Conservation (phyloP, 2,113 vertebrate genomes). For the Chrysochloris asiatica region DNA sequence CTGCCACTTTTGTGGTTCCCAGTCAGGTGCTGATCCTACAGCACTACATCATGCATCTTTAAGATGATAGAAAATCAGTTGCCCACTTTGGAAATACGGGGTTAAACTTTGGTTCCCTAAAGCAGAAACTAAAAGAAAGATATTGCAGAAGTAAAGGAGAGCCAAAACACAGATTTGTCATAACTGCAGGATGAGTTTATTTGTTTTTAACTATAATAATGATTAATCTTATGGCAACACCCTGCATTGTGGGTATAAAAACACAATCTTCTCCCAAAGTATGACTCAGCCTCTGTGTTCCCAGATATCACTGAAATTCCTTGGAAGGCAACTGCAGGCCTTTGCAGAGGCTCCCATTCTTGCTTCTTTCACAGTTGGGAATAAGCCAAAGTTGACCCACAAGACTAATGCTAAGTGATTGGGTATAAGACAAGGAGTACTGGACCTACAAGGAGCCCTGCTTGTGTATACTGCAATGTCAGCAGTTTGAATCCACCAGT, state of each 20-base stretch:
- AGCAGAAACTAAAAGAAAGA: slow-evolving; percentile 73
- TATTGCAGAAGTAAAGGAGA: slow-evolving; percentile 60
- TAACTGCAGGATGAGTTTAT: slow-evolving; percentile 74
- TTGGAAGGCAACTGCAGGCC: slow-evolving; percentile 78
- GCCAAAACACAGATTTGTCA: slow-evolving; percentile 80
- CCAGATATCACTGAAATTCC: slow-evolving; percentile 80
- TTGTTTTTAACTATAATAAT: slow-evolving; percentile 82
- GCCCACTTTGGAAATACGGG: slow-evolving; percentile 43
- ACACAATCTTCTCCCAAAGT: slow-evolving; percentile 82
- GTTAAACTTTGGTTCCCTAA: slow-evolving; percentile 68
- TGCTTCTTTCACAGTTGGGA: slow-evolving; percentile 57
- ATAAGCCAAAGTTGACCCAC: slow-evolving; percentile 56
- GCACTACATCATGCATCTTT: not conserved
- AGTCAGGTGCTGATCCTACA: no score
- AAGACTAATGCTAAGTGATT: slow-evolving; percentile 31
- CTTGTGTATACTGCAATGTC: no score
- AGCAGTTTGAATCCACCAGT: no score
- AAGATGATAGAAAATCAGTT: slow-evolving; percentile 32
- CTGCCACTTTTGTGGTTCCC: no score
- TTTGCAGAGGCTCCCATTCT: slow-evolving; percentile 52
- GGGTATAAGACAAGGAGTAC: not conserved
- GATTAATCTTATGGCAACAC: slow-evolving; percentile 83
- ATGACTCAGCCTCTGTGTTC: slow-evolving; percentile 80
- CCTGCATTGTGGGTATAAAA: slow-evolving; percentile 80
- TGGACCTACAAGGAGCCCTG: no score